Conservation (phyloP, 2,888 invertebrate genomes). For the Phyto melanocephala region DNA sequence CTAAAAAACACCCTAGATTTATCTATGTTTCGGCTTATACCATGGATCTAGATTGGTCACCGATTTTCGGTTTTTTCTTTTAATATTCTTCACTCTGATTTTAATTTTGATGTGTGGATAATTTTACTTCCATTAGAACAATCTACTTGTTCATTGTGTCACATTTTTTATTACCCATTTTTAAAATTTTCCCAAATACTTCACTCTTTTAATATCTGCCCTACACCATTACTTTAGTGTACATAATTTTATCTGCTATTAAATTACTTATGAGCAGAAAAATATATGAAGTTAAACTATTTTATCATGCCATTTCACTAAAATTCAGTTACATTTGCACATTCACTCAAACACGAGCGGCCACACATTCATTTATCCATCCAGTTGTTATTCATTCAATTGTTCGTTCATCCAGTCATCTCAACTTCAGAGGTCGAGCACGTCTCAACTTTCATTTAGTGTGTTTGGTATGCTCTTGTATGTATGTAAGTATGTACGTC, state of each 20-base stretch:
- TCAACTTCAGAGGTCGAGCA: slow-evolving; percentile 64
- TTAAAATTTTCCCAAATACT: not conserved
- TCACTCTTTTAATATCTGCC: not conserved
- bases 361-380: not conserved
- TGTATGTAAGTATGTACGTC: not conserved
- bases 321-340: slow-evolving; percentile 2
- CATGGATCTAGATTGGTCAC: no score
- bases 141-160: no score
- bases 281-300: slow-evolving; percentile 23
- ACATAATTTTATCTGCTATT: slow-evolving; percentile 31
- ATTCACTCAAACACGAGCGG: not conserved
- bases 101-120: no score
- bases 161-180: no score
- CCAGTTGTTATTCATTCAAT: not conserved
- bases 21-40: no score
- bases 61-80: no score
- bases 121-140: no score
- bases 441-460: slow-evolving; percentile 75
- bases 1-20: no score
- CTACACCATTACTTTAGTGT: not conserved
- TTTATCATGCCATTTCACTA: not conserved
- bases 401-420: not conserved
- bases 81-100: no score
- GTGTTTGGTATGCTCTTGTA: not conserved
- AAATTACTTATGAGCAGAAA: slow-evolving; percentile 41